A percentile compares a stretch with the other conserved stretches of the same genome.
phyloP scores from a whole-genome alignment of 2,888 invertebrate genomes.

The Tortrix viridana region DNA sequence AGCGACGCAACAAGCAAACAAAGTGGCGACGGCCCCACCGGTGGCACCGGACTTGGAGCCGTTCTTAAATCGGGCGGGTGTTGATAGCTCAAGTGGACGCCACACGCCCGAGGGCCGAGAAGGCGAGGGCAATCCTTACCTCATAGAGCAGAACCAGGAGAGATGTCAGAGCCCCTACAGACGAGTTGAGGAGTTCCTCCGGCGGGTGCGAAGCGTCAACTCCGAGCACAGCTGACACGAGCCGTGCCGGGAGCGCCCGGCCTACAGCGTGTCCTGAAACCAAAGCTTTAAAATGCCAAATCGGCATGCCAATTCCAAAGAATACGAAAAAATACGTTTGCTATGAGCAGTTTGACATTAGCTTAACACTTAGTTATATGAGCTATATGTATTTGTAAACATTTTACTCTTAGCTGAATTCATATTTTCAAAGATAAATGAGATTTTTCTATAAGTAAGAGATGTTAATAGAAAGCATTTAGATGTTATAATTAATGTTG shows the following conservation, averaged over 20 bases:
- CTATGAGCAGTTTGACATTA: slow-evolving; percentile 22
- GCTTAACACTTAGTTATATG: slow-evolving; percentile 22
- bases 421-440: slow-evolving; percentile 32
- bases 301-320: slow-evolving; percentile 37
- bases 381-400: slow-evolving; percentile 28
- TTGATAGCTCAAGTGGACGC: slow-evolving; percentile 68
- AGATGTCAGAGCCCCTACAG: slow-evolving; percentile 74
- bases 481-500: slow-evolving; percentile 24
- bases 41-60: slow-evolving; percentile 69
- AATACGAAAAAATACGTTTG: slow-evolving; percentile 34
- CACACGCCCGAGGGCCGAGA: slow-evolving; percentile 73
- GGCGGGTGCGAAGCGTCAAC: slow-evolving; percentile 71
- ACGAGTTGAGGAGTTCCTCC: slow-evolving; percentile 72
- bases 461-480: slow-evolving; percentile 8
- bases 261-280: slow-evolving; percentile 59
- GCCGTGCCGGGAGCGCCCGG: slow-evolving; percentile 72
- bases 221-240: slow-evolving; percentile 80
- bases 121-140: slow-evolving; percentile 67
- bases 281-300: slow-evolving; percentile 50
- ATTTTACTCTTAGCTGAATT: slow-evolving; percentile 24
- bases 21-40: slow-evolving; percentile 47
- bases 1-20: slow-evolving; percentile 54
- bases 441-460: slow-evolving; percentile 28
- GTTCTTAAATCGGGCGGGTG: slow-evolving; percentile 60
- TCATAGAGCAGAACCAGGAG: slow-evolving; percentile 67